Conservation (phyloP, 1,140 invertebrate species). For the Drosophila tsacasi region DNA sequence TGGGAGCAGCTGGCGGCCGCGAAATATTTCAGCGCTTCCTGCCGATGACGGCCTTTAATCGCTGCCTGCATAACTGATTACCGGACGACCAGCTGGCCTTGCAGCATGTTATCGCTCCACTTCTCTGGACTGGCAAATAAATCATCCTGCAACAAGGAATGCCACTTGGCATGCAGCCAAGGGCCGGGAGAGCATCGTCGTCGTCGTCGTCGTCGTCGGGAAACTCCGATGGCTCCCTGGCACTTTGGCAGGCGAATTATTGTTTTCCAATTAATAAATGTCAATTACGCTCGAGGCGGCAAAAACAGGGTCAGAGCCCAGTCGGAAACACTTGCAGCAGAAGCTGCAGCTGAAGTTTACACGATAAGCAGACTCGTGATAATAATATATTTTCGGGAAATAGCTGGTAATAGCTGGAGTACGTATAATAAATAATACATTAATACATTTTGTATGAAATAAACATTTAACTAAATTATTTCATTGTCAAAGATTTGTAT, state of each 20-base stretch:
- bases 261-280: slow-evolving; percentile 85
- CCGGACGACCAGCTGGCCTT: slow-evolving; percentile 30
- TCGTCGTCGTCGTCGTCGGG: background rate
- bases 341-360: slow-evolving; percentile 19
- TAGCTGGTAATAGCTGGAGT: background rate
- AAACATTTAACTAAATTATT: too few species aligned
- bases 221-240: slow-evolving; percentile 16
- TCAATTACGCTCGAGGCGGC: slow-evolving; percentile 70
- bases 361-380: slow-evolving; percentile 8
- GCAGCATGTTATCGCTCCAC: slow-evolving; percentile 41
- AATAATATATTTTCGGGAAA: background rate
- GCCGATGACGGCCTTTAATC: slow-evolving; percentile 76
- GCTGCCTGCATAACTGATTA: slow-evolving; percentile 66
- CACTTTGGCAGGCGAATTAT: slow-evolving; percentile 74
- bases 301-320: slow-evolving; percentile 69
- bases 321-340: slow-evolving; percentile 2
- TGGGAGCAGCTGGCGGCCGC: slow-evolving; percentile 42
- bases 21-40: slow-evolving; percentile 48
- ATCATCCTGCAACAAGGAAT: slow-evolving; percentile 61
- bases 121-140: slow-evolving; percentile 48
- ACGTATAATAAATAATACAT: too few species aligned
- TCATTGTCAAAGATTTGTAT: too few species aligned
- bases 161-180: slow-evolving; percentile 56
- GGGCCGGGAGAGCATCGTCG: slow-evolving; percentile 4
- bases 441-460: too few species aligned